Conservation (phyloP, 2,888 invertebrate species). For the Caradrina clavipalpis region DNA sequence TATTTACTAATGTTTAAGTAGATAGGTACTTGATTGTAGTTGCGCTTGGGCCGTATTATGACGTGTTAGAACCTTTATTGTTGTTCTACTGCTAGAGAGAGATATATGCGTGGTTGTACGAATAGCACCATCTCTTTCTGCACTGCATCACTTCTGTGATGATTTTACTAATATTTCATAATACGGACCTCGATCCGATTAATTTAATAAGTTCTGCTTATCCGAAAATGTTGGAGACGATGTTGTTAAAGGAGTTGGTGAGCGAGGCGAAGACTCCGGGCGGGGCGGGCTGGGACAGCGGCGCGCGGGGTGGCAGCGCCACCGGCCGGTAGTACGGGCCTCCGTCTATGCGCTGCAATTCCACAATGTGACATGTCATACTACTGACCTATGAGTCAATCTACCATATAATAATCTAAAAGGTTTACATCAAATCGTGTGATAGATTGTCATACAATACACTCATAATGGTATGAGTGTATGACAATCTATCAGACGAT, state of each 20-base stretch:
- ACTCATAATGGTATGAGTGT: too few species aligned
- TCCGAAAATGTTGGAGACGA: constrained; percentile 95
- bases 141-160: background rate
- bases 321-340: constrained; percentile 93
- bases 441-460: too few species aligned
- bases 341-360: constrained; percentile 92
- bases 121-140: constrained; percentile 2
- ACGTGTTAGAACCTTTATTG: background rate
- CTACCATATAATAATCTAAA: background rate
- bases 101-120: background rate
- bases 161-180: background rate
- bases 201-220: constrained; percentile 71
- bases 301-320: constrained; percentile 83
- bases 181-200: background rate
- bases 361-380: constrained; percentile 5
- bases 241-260: constrained; percentile 94
- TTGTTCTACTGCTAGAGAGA: background rate
- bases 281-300: constrained; percentile 86
- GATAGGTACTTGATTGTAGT: constrained; percentile 14
- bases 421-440: too few species aligned
- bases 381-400: background rate
- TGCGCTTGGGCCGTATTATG: background rate
- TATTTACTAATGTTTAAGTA: background rate
- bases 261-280: constrained; percentile 94
- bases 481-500: too few species aligned